Base-by-base conservation (phyloP, 1,140 invertebrate genomes). In the Hyphantria cunea region DNA sequence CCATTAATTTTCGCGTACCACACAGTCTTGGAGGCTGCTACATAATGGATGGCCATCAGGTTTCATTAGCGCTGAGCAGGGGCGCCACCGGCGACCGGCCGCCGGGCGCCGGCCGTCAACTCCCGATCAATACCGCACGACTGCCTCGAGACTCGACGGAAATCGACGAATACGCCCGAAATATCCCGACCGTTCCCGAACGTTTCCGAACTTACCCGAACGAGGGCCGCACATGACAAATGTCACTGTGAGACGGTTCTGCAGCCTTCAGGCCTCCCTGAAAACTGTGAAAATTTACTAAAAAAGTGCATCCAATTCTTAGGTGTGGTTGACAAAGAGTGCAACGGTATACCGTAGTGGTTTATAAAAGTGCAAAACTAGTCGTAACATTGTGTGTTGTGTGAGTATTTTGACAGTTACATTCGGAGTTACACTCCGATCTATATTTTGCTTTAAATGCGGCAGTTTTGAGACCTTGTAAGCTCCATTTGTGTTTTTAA, bases 41-140 rank as follows among this genome's bases (percentile, higher is more conserved):
- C 86, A 88, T 90, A 88, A 90, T 88, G 84, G 79, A 86, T 77
- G 70, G 66, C 80, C 76, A 86, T 89, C 79, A 81, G 78, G 59
- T 89, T 69, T 88, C 78, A 88, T 89, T 86, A 87, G 68, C 73
- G 72, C 64, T 72, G 69, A 64, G 56, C 64, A 78, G 79, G 82
- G 84, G 83, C 84, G 80, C 84, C 75, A 80, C 77, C 55, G 86
- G 77, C 83, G 86, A 66, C 82, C 78, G 84, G 78, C 79, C 64
- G 76, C 75, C 76, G 70, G 86, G 84, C 84, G 84, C 84, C 84
- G 66, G 59, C 51, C 72, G 60, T 47, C 59, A 45, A 17, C 55
- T n/a, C 34, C 15, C 70, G 81, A 88, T 88, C 85, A 84, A 89
- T 89, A 89, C 68, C 37, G 60, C 44, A 15, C 69, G 66, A 58